A percentile compares a stretch with the other conserved stretches of the same genome.
Evolutionary conservation across 2,888 invertebrate genomes (phyloP).

Genomic region (Caenorhabditis drosophilae): DNA sequence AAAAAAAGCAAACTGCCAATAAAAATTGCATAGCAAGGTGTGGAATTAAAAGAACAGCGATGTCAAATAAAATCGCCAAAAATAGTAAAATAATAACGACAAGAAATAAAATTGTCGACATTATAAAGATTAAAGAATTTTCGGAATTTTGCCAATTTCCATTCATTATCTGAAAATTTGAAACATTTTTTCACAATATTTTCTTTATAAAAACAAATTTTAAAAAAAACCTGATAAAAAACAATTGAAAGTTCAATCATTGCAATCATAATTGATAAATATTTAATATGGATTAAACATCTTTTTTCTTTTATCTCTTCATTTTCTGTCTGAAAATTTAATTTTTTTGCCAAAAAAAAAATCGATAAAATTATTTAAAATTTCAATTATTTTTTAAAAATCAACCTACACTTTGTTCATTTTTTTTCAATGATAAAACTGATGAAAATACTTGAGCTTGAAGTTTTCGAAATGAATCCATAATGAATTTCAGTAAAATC

Average conservation of each 20-base stretch:
- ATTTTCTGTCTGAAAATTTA: slow-evolving; percentile 19
- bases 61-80: slow-evolving; percentile 25
- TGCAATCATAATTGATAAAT: slow-evolving; percentile 24
- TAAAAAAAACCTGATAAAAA: slow-evolving; percentile 17
- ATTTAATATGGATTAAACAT: slow-evolving; percentile 32
- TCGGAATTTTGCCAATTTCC: slow-evolving; percentile 27
- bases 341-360: not conserved
- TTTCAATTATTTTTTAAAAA: not conserved
- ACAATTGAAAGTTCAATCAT: slow-evolving; percentile 24
- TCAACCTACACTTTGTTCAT: slow-evolving; percentile 8
- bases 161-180: slow-evolving; percentile 19
- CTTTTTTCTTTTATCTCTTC: slow-evolving; percentile 17
- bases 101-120: slow-evolving; percentile 20
- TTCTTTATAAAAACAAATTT: no score
- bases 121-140: slow-evolving; percentile 14
- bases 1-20: slow-evolving; percentile 21
- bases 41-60: slow-evolving; percentile 24
- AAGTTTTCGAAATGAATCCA: slow-evolving; percentile 26
- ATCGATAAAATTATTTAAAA: not conserved
- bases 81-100: slow-evolving; percentile 28
- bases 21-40: slow-evolving; percentile 35
- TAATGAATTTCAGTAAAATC: not conserved
- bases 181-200: no score
- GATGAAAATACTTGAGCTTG: slow-evolving; percentile 27
- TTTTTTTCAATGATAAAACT: slow-evolving; percentile 17